Evolutionary conservation across 2,888 invertebrate species (phyloP).

Genomic region (Caenorhabditis panamensis): DNA sequence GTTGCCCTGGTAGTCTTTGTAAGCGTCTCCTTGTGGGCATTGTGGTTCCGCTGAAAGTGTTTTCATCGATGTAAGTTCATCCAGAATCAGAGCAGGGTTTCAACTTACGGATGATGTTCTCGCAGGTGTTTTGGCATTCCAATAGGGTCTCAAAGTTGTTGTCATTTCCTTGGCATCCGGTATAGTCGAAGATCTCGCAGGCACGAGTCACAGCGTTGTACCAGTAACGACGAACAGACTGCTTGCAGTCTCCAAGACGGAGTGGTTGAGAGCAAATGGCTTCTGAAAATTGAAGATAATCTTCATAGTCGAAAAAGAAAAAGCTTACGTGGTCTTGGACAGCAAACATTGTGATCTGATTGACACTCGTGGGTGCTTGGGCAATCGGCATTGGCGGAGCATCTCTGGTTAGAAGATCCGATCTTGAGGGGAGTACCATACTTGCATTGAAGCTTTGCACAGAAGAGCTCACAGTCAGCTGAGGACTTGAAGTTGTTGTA

Average conservation of each 20-base stretch:
- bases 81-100: background rate
- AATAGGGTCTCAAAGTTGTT: slow-evolving; percentile 80
- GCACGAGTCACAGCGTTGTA: slow-evolving; percentile 80
- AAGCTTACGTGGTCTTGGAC: slow-evolving; percentile 78
- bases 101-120: slow-evolving; percentile 78
- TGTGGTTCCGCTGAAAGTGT: slow-evolving; percentile 78
- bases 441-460: slow-evolving; percentile 80
- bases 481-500: slow-evolving; percentile 80
- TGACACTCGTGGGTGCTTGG: slow-evolving; percentile 80
- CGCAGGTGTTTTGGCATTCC: slow-evolving; percentile 80
- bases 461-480: slow-evolving; percentile 80
- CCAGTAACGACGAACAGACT: slow-evolving; percentile 78
- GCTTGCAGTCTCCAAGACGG: slow-evolving; percentile 80
- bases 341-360: slow-evolving; percentile 80
- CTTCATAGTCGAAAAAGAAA: background rate
- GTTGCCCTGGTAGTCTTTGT: slow-evolving; percentile 81
- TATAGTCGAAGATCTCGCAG: slow-evolving; percentile 80
- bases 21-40: slow-evolving; percentile 81
- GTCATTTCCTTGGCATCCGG: slow-evolving; percentile 77
- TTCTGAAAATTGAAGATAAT: slow-evolving; percentile 75
- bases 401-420: slow-evolving; percentile 78
- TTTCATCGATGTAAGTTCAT: background rate
- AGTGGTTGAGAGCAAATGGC: slow-evolving; percentile 81
- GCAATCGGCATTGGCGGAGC: slow-evolving; percentile 78
- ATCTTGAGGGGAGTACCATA: slow-evolving; percentile 78